Base-by-base conservation (phyloP, 2,888 invertebrate species). In the Leptogaster cylindrica region DNA sequence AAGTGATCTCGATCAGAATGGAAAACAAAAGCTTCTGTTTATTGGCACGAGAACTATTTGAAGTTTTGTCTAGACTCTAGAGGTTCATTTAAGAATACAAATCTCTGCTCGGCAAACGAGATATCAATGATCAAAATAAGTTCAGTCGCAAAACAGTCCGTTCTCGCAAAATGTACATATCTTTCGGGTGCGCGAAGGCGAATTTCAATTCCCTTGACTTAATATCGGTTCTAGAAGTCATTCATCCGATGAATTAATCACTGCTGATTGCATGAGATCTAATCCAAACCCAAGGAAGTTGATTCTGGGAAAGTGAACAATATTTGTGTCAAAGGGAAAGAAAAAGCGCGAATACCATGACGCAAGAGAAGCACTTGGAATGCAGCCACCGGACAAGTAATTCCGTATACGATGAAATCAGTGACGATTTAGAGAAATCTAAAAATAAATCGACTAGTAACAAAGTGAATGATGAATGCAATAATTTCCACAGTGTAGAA, bases 101-200 rank as follows among this genome's bases (percentile, higher is more conserved):
- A n/a, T n/a, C n/a, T n/a, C n/a, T n/a, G n/a, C n/a, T 18, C 46
- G 52, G 66, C 67, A 70, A 41, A 67, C 71, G 71, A 70, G 71
- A 73, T 72, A 73, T 72, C 72, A 73, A 69, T 71, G 72, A 72
- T 73, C 71, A 68, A 70, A 70, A 71, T 70, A 67, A 72, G 68
- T 71, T 72, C 50, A 73, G 73, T 73, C 70, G 73, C 68, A 55
- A 70, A 71, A 63, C 68, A 44, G 31, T 18, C 18, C 16, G 55
- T 68, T 55, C 65, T n/a, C 65, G 25, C 65, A 58, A 36, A 33
- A 51, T 36, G 50, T 20, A 14, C 8, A 2, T 52, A 23, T 25
- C 5, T 12, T 3, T 12, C 14, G 14, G 28, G 7, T 16, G 18
- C 16, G 16, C 18, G 31, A 8, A 6, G 51, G 23, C 1, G 3